Evolutionary conservation across 2,888 invertebrate species (phyloP).

Genomic region (Tipula lateralis): DNA sequence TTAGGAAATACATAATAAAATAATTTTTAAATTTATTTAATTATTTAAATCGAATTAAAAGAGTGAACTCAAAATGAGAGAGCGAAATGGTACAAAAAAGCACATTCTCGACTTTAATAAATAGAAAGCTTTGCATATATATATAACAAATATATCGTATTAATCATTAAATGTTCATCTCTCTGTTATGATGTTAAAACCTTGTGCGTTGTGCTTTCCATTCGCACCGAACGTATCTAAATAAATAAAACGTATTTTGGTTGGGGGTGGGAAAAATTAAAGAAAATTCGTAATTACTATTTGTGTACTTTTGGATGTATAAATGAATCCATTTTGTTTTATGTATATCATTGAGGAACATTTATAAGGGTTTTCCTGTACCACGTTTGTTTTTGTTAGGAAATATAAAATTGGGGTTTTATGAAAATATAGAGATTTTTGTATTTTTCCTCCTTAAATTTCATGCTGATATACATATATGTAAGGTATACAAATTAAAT

Average conservation of each 20-base stretch:
- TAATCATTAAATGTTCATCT: background rate
- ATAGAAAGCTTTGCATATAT: background rate
- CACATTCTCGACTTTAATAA: background rate
- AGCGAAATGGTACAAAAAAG: background rate
- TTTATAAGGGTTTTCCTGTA: background rate
- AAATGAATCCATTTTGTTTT: background rate
- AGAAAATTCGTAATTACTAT: background rate
- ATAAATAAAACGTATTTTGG: background rate
- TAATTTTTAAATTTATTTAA: conserved; percentile 19
- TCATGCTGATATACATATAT: background rate
- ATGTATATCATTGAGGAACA: background rate
- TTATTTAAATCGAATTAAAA: conserved; percentile 9
- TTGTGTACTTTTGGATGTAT: background rate
- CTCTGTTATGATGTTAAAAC: background rate
- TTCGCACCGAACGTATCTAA: background rate
- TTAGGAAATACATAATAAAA: conserved; percentile 24
- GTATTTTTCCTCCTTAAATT: background rate
- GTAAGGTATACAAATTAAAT: background rate
- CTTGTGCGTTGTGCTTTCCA: background rate
- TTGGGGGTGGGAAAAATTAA: background rate
- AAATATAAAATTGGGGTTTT: background rate
- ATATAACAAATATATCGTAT: background rate
- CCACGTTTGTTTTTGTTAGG: background rate
- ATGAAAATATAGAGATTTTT: background rate
- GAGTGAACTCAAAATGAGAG: background rate